A percentile compares a stretch with the other conserved stretches of the same genome.
phyloP scores from a whole-genome alignment of 2,797 vertebrate species.

The Chaenodraco wilsoni region DNA sequence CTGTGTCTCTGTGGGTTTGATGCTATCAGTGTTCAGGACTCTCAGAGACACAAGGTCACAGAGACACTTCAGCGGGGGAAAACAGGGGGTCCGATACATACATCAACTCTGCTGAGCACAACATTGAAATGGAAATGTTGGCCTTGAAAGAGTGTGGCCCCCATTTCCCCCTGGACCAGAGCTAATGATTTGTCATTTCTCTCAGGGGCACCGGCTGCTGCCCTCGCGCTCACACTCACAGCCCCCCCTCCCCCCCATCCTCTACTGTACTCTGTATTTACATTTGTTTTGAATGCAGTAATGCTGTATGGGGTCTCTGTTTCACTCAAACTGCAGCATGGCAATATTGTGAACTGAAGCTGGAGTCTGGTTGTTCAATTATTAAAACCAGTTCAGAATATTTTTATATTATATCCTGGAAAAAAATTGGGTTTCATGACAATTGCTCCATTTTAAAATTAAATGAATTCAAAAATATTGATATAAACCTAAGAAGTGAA shows the following conservation, averaged over 20 bases:
- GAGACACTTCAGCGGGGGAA: constrained; percentile 71
- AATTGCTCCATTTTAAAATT: too few relatives aligned
- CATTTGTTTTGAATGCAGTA: neutral
- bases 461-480: too few relatives aligned
- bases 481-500: too few relatives aligned
- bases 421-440: too few relatives aligned
- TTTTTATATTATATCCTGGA: too few relatives aligned
- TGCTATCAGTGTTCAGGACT: constrained; percentile 15
- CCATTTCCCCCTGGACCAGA: constrained; percentile 81
- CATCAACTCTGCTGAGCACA: constrained; percentile 87
- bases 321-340: neutral
- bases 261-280: constrained; percentile 3
- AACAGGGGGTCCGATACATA: constrained; percentile 82
- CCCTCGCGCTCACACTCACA: constrained; percentile 66
- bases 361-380: neutral
- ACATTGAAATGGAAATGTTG: constrained; percentile 88
- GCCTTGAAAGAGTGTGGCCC: constrained; percentile 83
- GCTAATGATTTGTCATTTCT: constrained; percentile 86
- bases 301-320: neutral
- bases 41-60: constrained; percentile 74
- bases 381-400: too few relatives aligned
- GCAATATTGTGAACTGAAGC: neutral
- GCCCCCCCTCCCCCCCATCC: constrained; percentile 20
- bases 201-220: constrained; percentile 76
- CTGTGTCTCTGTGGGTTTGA: constrained; percentile 42